phyloP scores from a whole-genome alignment of 2,888 invertebrate genomes.

The Parnassius mnemosyne region DNA sequence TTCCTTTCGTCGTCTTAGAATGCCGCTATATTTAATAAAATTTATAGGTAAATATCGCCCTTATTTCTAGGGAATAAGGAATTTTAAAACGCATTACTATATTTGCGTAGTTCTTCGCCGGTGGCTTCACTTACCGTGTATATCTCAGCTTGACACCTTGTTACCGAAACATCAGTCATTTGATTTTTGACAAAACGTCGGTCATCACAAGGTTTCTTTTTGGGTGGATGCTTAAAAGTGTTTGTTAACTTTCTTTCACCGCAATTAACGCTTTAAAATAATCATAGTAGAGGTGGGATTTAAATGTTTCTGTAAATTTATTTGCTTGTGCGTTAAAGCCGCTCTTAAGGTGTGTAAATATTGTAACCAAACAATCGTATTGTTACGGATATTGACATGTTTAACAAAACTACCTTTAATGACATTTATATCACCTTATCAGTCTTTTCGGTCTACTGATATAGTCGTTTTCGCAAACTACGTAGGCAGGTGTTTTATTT shows the following conservation, averaged over 20 bases:
- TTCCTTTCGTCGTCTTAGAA: constrained; percentile 34
- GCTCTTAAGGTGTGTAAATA: neutral
- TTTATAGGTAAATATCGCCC: constrained; percentile 25
- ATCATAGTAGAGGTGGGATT: constrained; percentile 8
- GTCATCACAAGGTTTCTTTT: constrained; percentile 21
- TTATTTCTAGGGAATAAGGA: constrained; percentile 32
- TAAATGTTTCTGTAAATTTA: neutral
- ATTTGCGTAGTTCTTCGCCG: constrained; percentile 39
- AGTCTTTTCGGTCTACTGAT: no score
- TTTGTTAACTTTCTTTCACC: constrained; percentile 1
- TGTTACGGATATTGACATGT: neutral
- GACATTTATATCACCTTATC: no score
- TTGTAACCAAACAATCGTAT: neutral
- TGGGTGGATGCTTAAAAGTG: neutral
- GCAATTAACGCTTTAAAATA: constrained; percentile 15
- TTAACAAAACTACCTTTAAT: no score
- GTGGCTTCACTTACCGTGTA: constrained; percentile 63
- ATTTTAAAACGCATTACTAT: neutral
- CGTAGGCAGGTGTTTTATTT: no score
- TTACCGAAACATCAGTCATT: constrained; percentile 30
- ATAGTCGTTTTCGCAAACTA: no score
- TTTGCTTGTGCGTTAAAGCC: neutral
- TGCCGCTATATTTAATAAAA: constrained; percentile 33
- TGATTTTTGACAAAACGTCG: constrained; percentile 23
- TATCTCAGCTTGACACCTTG: constrained; percentile 65